Conservation (phyloP, 2,797 vertebrate species). For the Betta splendens region DNA sequence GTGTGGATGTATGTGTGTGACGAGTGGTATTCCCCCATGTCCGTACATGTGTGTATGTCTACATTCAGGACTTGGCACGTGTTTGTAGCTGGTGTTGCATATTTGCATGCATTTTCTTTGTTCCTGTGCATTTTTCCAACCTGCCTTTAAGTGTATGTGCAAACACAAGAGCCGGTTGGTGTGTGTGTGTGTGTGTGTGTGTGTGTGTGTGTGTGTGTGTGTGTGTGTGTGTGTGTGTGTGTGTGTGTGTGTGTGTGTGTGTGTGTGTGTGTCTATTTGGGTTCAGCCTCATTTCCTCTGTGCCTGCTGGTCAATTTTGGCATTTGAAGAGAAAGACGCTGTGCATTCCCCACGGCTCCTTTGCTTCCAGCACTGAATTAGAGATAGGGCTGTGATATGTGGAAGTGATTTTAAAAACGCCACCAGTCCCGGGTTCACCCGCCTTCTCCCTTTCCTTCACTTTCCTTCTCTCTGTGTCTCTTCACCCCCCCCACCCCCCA, state of each 20-base stretch:
- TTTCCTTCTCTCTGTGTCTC: constrained; percentile 20
- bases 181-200: constrained; percentile 20
- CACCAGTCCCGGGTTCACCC: constrained; percentile 91
- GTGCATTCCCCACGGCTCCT: constrained; percentile 86
- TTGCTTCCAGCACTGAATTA: constrained; percentile 94
- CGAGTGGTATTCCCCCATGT: constrained; percentile 67
- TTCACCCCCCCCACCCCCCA: constrained; percentile 12
- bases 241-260: constrained; percentile 30
- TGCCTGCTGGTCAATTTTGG: constrained; percentile 78
- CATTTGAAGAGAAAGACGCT: constrained; percentile 80
- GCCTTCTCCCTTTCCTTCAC: constrained; percentile 32
- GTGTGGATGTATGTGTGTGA: constrained; percentile 65
- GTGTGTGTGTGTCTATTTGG: constrained; percentile 43
- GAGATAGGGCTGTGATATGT: constrained; percentile 97
- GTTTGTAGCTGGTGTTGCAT: constrained; percentile 38
- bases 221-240: constrained; percentile 21
- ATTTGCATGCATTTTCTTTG: constrained; percentile 16
- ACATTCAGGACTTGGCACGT: constrained; percentile 62
- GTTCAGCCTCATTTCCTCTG: constrained; percentile 75
- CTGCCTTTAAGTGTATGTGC: constrained; percentile 35
- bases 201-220: constrained; percentile 30
- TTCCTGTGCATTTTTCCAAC: constrained; percentile 40
- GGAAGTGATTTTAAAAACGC: constrained; percentile 99
- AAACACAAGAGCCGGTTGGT: constrained; percentile 7
- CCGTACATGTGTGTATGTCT: constrained; percentile 58